Percentiles rank a stretch among this genome's conserved stretches.
These are phyloP conservation scores for Perithous albicinctus DNA, from an alignment of 2,888 invertebrate genomes.

Conservation along the genomic window DNA sequence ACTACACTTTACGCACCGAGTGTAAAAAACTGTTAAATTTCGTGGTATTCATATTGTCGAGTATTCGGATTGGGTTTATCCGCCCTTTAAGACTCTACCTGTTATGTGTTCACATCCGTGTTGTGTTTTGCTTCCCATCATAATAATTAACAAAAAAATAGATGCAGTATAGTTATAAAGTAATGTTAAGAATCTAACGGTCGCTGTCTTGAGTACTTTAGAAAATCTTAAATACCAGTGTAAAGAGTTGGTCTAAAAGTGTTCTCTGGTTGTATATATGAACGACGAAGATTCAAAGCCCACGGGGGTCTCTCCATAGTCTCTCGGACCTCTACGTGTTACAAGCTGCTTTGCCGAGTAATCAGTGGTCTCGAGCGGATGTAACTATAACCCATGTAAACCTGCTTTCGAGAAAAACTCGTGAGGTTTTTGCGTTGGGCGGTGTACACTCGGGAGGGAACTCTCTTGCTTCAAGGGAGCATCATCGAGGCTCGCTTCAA, in stretches of 20 bases:
- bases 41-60: too few relatives aligned
- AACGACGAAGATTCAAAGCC: background rate
- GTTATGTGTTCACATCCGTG: too few relatives aligned
- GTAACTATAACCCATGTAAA: constrained; percentile 72
- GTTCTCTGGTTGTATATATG: background rate
- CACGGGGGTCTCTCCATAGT: constrained; percentile 1
- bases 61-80: too few relatives aligned
- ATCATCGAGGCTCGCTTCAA: constrained; percentile 13
- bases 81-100: background rate
- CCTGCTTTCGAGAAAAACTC: constrained; percentile 73
- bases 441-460: background rate
- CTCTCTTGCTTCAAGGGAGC: constrained; percentile 2
- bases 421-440: constrained; percentile 66
- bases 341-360: constrained; percentile 67
- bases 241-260: background rate
- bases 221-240: background rate
- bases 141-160: too few relatives aligned
- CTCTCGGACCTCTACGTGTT: constrained; percentile 50
- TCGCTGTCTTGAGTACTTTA: too few relatives aligned
- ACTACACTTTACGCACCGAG: too few relatives aligned
- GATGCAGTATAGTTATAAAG: too few relatives aligned
- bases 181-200: too few relatives aligned
- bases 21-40: too few relatives aligned
- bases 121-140: too few relatives aligned
- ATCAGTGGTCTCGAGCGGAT: constrained; percentile 73